A percentile compares a stretch with the other conserved stretches of the same genome.
Conservation (phyloP, 2,888 invertebrate species). For the Endotricha flammealis region DNA sequence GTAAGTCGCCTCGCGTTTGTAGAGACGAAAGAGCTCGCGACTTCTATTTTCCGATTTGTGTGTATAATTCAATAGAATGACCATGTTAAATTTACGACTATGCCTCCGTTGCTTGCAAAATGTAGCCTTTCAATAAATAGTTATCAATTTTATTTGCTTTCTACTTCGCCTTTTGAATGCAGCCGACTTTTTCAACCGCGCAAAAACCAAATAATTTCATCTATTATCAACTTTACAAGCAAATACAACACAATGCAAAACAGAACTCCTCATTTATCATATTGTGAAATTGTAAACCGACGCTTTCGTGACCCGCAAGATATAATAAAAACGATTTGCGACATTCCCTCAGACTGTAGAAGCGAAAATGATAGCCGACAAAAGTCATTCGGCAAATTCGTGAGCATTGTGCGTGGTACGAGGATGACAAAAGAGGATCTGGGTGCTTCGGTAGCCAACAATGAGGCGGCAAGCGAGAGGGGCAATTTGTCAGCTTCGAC, state of each 20-base stretch:
- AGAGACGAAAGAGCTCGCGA: too few species aligned
- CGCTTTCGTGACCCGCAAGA: slow-evolving; percentile 49
- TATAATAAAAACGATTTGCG: slow-evolving; percentile 64
- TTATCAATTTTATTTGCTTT: slow-evolving; percentile 48
- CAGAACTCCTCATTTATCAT: slow-evolving; percentile 64
- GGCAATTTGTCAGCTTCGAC: slow-evolving; percentile 76
- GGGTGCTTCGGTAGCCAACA: slow-evolving; percentile 60
- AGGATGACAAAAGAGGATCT: slow-evolving; percentile 49
- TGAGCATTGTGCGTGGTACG: slow-evolving; percentile 48
- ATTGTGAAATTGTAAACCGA: slow-evolving; percentile 47
- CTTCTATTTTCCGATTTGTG: too few species aligned
- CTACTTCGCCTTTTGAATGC: slow-evolving; percentile 38
- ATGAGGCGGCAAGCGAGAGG: slow-evolving; percentile 65
- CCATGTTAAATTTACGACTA: slow-evolving; percentile 2
- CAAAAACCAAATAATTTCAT: slow-evolving; percentile 51
- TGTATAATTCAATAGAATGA: slow-evolving; percentile 11
- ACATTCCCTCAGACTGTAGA: slow-evolving; percentile 48
- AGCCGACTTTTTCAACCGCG: slow-evolving; percentile 40
- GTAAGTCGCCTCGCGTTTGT: too few species aligned
- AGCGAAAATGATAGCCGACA: slow-evolving; percentile 73
- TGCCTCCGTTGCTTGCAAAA: slow-evolving; percentile 8
- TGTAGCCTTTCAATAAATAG: slow-evolving; percentile 12
- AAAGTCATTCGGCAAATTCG: slow-evolving; percentile 57
- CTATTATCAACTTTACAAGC: slow-evolving; percentile 41
- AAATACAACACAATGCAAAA: slow-evolving; percentile 42